Base-by-base conservation (phyloP, 2,797 vertebrate species). In the Pangasius krempfi region DNA sequence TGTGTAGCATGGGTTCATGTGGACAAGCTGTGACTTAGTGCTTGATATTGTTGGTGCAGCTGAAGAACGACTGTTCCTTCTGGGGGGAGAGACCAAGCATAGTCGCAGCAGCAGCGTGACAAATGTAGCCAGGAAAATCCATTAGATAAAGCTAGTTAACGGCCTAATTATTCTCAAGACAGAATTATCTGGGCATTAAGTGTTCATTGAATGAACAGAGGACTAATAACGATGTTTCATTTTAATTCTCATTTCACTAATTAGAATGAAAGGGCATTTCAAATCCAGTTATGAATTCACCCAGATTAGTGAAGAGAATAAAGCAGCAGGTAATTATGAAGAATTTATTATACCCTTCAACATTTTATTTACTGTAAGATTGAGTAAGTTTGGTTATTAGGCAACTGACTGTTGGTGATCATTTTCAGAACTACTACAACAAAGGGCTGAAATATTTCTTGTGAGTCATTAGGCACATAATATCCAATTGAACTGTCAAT, bases 131-230 rank as follows among this genome's bases (percentile, higher is more conserved):
- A 87, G 73, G 90, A 88, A 91, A 91, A 90, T 92, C 87, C 88
- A 93, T 90, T 91, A 91, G 88, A 91, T 93, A 89, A 91, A 92
- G 89, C 91, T 89, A 90, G 91, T 92, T 92, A 88, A 88, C 78
- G 66, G 68, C 86, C 89, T 93, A 92, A 93, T 92, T 93, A 92
- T 90, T 91, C 89, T 85, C 89, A 88, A 89, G 88, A 92, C 90
- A 91, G 89, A 92, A 90, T 93, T 88, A 90, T 93, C 86, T 86
- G 84, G 90, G 87, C 90, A 91, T 90, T 91, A 92, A 83, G 89
- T 90, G 90, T 92, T 93, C 88, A 90, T 86, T 90, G 89, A 90
- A 90, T 37, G 89, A 91, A 91, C 86, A 62, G 64, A 80, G 85
- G 88, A 90, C 88, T 91, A 91, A 93, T 90, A 94, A 90, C 80